A percentile compares a stretch with the other conserved stretches of the same genome.
Conservation (phyloP, 2,888 invertebrate species). For the Patella ulyssiponensis region DNA sequence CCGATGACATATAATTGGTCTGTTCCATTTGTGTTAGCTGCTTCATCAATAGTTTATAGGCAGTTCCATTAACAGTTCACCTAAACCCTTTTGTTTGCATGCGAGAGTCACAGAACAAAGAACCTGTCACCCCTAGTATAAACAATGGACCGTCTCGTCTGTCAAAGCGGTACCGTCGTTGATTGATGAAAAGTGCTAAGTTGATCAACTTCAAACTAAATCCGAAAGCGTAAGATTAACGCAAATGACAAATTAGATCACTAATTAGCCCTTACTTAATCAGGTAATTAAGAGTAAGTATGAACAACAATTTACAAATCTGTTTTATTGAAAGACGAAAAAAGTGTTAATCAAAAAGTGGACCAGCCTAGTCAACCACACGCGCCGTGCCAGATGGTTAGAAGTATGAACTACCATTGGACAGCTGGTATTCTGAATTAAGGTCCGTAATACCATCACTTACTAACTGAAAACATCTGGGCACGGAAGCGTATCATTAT, state of each 20-base stretch:
- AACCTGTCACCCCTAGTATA: constrained; percentile 26
- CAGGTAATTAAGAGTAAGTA: background rate
- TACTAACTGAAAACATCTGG: constrained; percentile 7
- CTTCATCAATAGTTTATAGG: constrained; percentile 23
- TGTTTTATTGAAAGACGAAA: background rate
- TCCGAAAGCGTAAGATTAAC: no score
- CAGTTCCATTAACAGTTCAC: constrained; percentile 24
- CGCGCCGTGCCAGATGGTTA: constrained; percentile 8
- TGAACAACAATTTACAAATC: constrained; percentile 1
- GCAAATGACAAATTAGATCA: constrained; percentile 2
- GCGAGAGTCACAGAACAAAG: constrained; percentile 20
- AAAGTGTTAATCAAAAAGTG: constrained; percentile 3
- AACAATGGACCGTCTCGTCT: constrained; percentile 16
- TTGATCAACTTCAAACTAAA: no score
- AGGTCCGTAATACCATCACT: constrained; percentile 8
- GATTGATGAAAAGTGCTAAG: constrained; percentile 8
- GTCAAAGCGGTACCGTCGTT: constrained; percentile 11
- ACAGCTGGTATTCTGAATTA: constrained; percentile 2
- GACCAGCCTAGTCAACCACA: background rate
- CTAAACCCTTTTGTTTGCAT: constrained; percentile 24
- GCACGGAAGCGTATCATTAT: background rate
- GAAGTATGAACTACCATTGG: constrained; percentile 7
- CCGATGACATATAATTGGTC: constrained; percentile 22
- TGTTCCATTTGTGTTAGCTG: constrained; percentile 15
- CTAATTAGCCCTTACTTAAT: background rate